These are phyloP conservation scores for Phoeniculus purpureus DNA, from an alignment of 2,797 vertebrate genomes.

Conservation along the genomic window DNA sequence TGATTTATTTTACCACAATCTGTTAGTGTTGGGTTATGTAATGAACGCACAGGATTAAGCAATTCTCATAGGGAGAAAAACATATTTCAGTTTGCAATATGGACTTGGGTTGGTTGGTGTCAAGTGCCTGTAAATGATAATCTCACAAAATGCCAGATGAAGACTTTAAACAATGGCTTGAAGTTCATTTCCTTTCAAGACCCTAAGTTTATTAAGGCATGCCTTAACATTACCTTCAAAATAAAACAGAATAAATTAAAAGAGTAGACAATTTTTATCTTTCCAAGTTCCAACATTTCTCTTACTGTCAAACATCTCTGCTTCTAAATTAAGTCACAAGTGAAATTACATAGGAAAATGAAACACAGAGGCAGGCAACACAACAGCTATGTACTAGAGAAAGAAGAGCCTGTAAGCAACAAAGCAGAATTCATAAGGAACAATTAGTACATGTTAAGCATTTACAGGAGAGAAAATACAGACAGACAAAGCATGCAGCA, in stretches of 20 bases:
- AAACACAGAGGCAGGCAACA: background rate
- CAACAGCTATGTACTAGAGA: background rate
- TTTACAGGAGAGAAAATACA: background rate
- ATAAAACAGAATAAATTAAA: background rate
- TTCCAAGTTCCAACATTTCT: background rate
- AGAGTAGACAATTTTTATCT: background rate
- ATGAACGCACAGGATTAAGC: background rate
- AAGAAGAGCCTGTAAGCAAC: background rate
- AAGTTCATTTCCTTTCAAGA: background rate
- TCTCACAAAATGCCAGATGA: background rate
- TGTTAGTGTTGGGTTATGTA: conserved; percentile 2
- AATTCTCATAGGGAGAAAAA: background rate
- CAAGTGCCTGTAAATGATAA: conserved; percentile 4
- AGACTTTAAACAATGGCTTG: background rate
- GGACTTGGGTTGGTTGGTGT: background rate
- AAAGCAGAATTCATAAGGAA: background rate
- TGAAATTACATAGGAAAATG: background rate
- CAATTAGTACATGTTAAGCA: background rate
- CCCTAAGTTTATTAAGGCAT: background rate
- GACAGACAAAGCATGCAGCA: background rate
- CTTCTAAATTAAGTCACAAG: background rate
- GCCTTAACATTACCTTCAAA: background rate
- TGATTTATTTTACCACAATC: conserved; percentile 32
- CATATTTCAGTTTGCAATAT: conserved; percentile 32
- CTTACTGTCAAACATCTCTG: background rate